Evolutionary conservation across 2,797 vertebrate species (phyloP).

Genomic region (Gadopsis marmoratus): DNA sequence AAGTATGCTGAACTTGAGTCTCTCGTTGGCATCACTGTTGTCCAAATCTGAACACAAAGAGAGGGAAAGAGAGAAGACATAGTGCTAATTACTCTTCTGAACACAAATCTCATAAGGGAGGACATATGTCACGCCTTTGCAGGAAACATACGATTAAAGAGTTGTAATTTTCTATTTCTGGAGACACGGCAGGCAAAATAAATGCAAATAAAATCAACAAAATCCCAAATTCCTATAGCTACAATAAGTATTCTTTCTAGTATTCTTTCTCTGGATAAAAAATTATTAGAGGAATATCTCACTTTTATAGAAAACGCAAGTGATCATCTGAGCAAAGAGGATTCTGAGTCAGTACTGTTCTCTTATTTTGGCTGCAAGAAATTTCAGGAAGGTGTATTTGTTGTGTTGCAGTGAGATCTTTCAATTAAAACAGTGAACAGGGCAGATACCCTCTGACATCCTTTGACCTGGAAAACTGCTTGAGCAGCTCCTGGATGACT

Average conservation of each 20-base stretch:
- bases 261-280: background rate
- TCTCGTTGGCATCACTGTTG: slow-evolving; percentile 89
- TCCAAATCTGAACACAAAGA: slow-evolving; percentile 70
- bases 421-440: background rate
- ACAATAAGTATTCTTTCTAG: background rate
- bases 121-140: background rate
- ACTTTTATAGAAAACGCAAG: background rate
- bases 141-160: slow-evolving; percentile 4
- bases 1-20: slow-evolving; percentile 92
- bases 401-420: background rate
- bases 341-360: background rate
- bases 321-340: background rate
- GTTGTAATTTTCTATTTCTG: background rate
- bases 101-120: slow-evolving; percentile 11
- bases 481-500: background rate
- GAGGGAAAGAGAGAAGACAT: background rate
- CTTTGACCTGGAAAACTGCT: background rate
- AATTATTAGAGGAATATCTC: slow-evolving; percentile 9
- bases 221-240: background rate
- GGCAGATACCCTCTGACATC: background rate
- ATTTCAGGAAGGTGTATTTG: background rate
- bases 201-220: slow-evolving; percentile 10
- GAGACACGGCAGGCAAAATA: background rate
- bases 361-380: slow-evolving; percentile 9
- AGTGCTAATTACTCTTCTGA: slow-evolving; percentile 16